A percentile compares a stretch with the other conserved stretches of the same genome.
These are phyloP conservation scores for Oplegnathus fasciatus DNA, from an alignment of 2,113 vertebrate genomes.

Conservation along the genomic window DNA sequence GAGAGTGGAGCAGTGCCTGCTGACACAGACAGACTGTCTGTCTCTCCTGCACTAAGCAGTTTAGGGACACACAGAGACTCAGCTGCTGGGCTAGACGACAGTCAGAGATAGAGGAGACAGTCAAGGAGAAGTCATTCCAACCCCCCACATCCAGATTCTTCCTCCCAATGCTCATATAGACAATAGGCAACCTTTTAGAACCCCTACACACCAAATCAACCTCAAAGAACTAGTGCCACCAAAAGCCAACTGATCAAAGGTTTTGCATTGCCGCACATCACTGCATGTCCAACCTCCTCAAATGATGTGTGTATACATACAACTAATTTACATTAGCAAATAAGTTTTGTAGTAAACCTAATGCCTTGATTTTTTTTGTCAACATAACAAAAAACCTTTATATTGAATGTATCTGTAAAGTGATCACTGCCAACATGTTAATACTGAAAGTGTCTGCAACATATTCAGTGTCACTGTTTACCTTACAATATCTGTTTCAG, in stretches of 20 bases:
- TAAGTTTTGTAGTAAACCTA: not conserved
- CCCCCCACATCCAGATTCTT: slow-evolving; percentile 39
- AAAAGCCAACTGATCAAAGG: slow-evolving; percentile 3
- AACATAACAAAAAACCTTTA: not conserved
- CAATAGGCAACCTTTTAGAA: slow-evolving; percentile 46
- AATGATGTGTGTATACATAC: not conserved
- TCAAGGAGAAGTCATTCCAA: slow-evolving; percentile 61
- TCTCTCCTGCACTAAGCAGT: slow-evolving; percentile 71
- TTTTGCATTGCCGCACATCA: not conserved
- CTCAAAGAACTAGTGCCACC: slow-evolving; percentile 4
- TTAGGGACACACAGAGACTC: slow-evolving; percentile 64
- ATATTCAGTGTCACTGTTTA: not conserved
- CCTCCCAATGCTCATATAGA: slow-evolving; percentile 34
- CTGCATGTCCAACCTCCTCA: not conserved
- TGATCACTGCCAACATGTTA: not conserved
- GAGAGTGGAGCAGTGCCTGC: slow-evolving; percentile 51
- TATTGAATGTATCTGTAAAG: too few relatives aligned
- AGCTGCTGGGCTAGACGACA: slow-evolving; percentile 63
- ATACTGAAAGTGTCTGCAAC: too few relatives aligned
- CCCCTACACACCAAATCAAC: not conserved
- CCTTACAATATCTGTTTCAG: not conserved
- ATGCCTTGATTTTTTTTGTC: too few relatives aligned
- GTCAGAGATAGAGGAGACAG: slow-evolving; percentile 51
- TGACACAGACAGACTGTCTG: slow-evolving; percentile 81
- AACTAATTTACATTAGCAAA: not conserved